These are phyloP conservation scores for Triplophysa tibetana DNA, from an alignment of 2,113 vertebrate species.

Conservation along the genomic window DNA sequence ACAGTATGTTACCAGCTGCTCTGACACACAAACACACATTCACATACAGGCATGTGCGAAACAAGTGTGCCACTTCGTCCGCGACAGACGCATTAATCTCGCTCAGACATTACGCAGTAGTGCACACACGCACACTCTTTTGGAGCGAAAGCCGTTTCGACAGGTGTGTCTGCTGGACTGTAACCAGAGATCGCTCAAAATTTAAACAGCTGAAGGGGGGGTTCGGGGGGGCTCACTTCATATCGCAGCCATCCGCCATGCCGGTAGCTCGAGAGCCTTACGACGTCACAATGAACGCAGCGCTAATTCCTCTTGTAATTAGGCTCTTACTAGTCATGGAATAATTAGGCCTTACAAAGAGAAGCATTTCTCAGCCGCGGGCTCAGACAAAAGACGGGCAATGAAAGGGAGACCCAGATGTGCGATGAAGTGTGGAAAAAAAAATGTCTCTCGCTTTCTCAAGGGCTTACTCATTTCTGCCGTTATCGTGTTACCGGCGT, in stretches of 20 bases:
- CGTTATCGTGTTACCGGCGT: constrained; percentile 5
- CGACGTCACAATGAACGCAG: not conserved
- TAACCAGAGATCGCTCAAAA: constrained; percentile 63
- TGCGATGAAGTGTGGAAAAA: constrained; percentile 8
- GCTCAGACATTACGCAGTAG: constrained; percentile 24
- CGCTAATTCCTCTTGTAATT: constrained; percentile 32
- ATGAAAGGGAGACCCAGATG: constrained; percentile 14
- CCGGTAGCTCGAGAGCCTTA: constrained; percentile 11
- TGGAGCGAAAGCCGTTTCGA: constrained; percentile 53
- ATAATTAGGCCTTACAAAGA: constrained; percentile 33
- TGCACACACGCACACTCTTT: constrained; percentile 4
- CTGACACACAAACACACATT: constrained; percentile 20
- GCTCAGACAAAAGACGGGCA: constrained; percentile 10
- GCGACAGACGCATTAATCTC: constrained; percentile 39
- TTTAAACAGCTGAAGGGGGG: constrained; percentile 60
- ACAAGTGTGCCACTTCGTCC: constrained; percentile 2
- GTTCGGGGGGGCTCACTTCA: not conserved
- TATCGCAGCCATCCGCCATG: not conserved
- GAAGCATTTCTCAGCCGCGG: constrained; percentile 10
- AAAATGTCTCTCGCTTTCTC: not conserved
- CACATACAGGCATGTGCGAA: constrained; percentile 9
- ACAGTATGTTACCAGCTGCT: constrained; percentile 16
- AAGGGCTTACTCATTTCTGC: not conserved
- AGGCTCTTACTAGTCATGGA: constrained; percentile 37
- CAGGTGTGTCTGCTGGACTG: constrained; percentile 64